Percentiles rank a stretch among this genome's conserved stretches.
Evolutionary conservation across 2,888 invertebrate genomes (phyloP).

Genomic region (Mesorhabditis sp.): DNA sequence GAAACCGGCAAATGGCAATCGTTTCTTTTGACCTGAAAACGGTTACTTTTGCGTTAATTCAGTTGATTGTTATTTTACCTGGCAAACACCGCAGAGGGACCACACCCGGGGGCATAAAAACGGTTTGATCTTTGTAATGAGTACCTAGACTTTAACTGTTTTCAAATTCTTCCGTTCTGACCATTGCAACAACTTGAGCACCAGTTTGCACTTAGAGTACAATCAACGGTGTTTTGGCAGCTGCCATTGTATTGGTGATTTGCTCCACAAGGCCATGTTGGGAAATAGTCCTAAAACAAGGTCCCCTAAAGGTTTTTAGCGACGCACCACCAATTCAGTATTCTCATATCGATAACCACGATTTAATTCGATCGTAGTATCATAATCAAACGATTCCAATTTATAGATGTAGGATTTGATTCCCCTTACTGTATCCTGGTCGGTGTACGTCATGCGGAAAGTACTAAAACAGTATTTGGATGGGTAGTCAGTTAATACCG

Average conservation of each 20-base stretch:
- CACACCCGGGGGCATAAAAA: conserved; percentile 42
- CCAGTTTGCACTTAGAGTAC: conserved; percentile 20
- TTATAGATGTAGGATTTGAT: conserved; percentile 35
- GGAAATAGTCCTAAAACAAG: conserved; percentile 31
- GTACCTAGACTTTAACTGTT: conserved; percentile 3
- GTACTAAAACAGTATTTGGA: conserved; percentile 16
- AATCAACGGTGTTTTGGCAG: conserved; percentile 21
- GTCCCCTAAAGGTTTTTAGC: background rate
- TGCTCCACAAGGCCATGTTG: conserved; percentile 33
- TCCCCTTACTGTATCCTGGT: conserved; percentile 24
- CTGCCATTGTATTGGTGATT: conserved; percentile 23
- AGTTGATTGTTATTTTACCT: conserved; percentile 11
- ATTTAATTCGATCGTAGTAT: conserved; percentile 26
- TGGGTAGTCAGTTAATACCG: conserved; percentile 11
- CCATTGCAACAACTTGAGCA: conserved; percentile 26
- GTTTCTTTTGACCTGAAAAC: conserved; percentile 23
- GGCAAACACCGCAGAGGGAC: conserved; percentile 43
- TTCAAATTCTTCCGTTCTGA: conserved; percentile 3
- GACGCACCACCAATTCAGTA: conserved; percentile 27
- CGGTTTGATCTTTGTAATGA: conserved; percentile 19
- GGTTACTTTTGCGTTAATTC: background rate
- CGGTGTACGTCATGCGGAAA: conserved; percentile 29
- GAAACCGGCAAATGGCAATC: conserved; percentile 38
- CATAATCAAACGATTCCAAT: conserved; percentile 31
- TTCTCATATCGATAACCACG: conserved; percentile 37